Evolutionary conservation across 2,113 vertebrate species (phyloP), one percentile per base, ranked within the genome.

Genomic region (Dendropsophus ebraccatus): DNA sequence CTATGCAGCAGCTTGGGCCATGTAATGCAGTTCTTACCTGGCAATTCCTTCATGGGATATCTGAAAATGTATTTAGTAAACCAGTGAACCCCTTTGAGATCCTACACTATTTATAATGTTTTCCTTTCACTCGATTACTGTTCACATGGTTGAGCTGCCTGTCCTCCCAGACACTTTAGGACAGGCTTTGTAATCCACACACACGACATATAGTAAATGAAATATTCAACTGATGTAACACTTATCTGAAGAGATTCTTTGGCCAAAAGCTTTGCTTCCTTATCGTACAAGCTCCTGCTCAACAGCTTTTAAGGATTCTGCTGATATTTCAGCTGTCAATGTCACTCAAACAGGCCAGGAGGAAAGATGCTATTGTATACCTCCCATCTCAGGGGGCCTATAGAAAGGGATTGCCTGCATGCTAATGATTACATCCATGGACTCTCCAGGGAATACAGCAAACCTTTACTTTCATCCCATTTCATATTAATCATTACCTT

Each of bases 311-410:
- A 83, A 74, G 52, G 69, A 58, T 37, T 30, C 45, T 52, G 32
- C 60, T 30, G 17, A 19, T 82, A 47, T 49, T 82, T 72, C n/a
- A 72, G 4, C 10, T 52, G 81, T 45, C 65, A 82, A 41, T 41
- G 41, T 41, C 41, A 41, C 30, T 69, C 28, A 12, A 37, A n/a
- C 47, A 45, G 23, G 13, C 28, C 45, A 72, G 19, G 28, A 82
- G 16, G 65, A 21, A 70, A 77, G 41, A 70, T 32, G 17, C 14
- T 83, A 41, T 82, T 83, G 67, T 58, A 83, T 74, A 73, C 35
- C 19, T 37, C 35, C 21, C 52, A 37, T 37, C 81, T 25, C 81
- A 5, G 54, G 65, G 47, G 81, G 56, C 67, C 74, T 60, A 74
- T 45, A 74, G 13, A 84, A n/a, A 45, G 35, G 21, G 2, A 45